Base-by-base conservation (phyloP, 2,888 invertebrate species). In the Augiades crinisus region DNA sequence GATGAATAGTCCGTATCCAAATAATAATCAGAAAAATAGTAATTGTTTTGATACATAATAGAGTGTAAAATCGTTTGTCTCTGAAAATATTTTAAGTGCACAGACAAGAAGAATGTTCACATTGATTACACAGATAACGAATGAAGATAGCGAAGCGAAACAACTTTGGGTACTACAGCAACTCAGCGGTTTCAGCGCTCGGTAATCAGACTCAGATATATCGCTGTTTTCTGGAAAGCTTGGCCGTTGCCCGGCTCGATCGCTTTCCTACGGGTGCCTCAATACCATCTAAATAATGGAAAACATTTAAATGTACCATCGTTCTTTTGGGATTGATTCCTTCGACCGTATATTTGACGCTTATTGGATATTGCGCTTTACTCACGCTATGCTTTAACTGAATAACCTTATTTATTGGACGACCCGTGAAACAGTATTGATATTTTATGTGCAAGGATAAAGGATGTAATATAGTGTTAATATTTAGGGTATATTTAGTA, bases 241-340 rank as follows among this genome's bases (percentile, higher is more conserved):
- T 78, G 74, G 72, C 75, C 70, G 46, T 52, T 54, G 53, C 53
- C 47, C 47, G 44, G 54, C 49, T 51, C 57, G 55, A 56, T 58
- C 59, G 55, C 44, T 57, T 55, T 50, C 41, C 36, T 22, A 22
- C 37, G 37, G 67, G 61, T 58, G 62, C 70, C 68, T 66, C 72
- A 64, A 70, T 50, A 67, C 70, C 62, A 66, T 65, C 72, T 82
- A 79, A 82, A 82, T 84, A 84, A 82, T 79, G 74, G 77, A 78
- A 60, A 80, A 80, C 78, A 81, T 78, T 80, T 78, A 74, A 80
- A 74, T 71, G 71, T 63, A 71, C 75, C 67, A 75, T 77, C 70
- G 68, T 66, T 71, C 72, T 72, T 68, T 64, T 61, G 70, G 76
- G 78, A 84, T 85, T 82, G 81, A 81, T 84, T 83, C 75, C 70